Base-by-base conservation (phyloP, 1,140 invertebrate genomes). In the Coenobita brevimanus region DNA sequence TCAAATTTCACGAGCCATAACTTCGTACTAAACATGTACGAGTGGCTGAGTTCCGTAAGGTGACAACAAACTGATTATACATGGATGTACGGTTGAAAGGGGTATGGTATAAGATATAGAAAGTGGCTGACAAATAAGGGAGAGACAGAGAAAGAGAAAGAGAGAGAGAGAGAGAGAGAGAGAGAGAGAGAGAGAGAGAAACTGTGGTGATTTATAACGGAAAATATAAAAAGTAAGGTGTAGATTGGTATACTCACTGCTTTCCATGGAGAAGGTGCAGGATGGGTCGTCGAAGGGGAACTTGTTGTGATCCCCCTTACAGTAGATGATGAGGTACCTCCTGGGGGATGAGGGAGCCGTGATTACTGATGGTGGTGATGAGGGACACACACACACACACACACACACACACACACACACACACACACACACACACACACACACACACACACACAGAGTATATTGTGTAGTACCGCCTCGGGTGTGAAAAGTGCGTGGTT, bases 281-380 rank as follows among this genome's bases (percentile, higher is more conserved):
- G 96, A 94, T 90, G 97, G 97, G 94, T 98, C 97, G 93, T 98
- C 97, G 93, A 98, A 98, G 89, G 97, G 97, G 93, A 98, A 98
- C 93, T 98, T 98, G 92, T 97, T 96, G 90, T 98, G 94, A 93
- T 97, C 95, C 92, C 97, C 97, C 93, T 97, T 96, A 93, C 97
- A 98, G 84, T 96, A 97, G 91, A 98, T 93, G 90, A 98, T 97
- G 90, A 98, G 95, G 93, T 97, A 97, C 91, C 97, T 94, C 93
- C 96, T 90, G 90, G 93, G 97, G 95, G 93, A 97, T 97, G 92
- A 27, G 33, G 27, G n/a, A 43, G 30, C 30, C 33, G 50, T 33
- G 41, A n/a, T 0, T 36, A 64, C 62, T 24, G 33, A 64, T 21
- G 6, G 4, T 64, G n/a, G n/a, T n/a, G n/a, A n/a, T n/a, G n/a